Evolutionary conservation across 2,888 invertebrate species (phyloP), one percentile per base, ranked within the genome.

Genomic region (Acrobasis consociella): DNA sequence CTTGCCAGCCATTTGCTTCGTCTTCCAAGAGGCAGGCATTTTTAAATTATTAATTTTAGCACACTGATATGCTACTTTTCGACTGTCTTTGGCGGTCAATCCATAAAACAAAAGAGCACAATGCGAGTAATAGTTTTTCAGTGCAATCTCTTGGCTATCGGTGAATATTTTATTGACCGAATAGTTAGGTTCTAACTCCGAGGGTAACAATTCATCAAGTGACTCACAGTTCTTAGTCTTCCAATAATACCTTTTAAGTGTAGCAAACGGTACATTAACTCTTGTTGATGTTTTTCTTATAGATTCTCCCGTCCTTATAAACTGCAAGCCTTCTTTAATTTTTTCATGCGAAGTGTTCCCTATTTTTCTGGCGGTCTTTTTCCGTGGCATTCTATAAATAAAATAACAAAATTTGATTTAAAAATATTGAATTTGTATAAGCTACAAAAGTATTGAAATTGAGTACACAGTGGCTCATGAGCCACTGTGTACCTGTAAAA

Each of bases 71-170:
- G 22, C 22, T 22, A 22, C 22, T 22, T 22, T 22, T 22, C 22
- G 22, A 22, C 22, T 67, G 42, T 66, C 68, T 65, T 68, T 68
- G 39, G 68, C 64, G 17, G 65, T 66, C 37, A 68, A 62, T 59
- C 66, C 68, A 58, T 65, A 68, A 65, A 68, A 68, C 51, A 66
- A 55, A 52, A 63, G 64, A 55, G 68, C 65, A 52, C 68, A 68
- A 62, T 68, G 62, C 58, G 46, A 39, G n/a, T 52, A 50, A 65
- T 65, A 68, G 60, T 68, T 60, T 63, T 68, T 59, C 15, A 68
- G 62, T n/a, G 37, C 39, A 42, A 39, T 63, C 60, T 68, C 67
- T 62, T 66, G 67, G 49, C 39, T 39, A 15, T 11, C 59, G 9
- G 64, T 65, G 46, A 67, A 67, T 22, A 22, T 22, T 22, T 22